phyloP scores from a whole-genome alignment of 2,797 vertebrate species.

The Intellagama lesueurii region DNA sequence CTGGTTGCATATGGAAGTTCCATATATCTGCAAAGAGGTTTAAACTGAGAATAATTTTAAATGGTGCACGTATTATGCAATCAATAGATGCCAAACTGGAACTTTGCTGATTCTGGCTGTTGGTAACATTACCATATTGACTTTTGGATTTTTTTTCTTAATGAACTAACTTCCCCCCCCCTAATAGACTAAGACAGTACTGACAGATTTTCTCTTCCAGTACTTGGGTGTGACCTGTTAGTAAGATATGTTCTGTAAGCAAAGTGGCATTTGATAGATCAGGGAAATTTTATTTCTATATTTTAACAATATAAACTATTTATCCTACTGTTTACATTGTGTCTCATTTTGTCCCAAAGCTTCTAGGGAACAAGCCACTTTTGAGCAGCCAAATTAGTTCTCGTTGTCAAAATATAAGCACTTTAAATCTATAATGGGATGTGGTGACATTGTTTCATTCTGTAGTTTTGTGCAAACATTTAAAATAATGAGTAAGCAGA shows the following conservation, averaged over 20 bases:
- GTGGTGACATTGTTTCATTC: neutral
- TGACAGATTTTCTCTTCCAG: neutral
- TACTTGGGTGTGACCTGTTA: neutral
- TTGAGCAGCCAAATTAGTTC: neutral
- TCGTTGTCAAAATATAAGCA: constrained; percentile 14
- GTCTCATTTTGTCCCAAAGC: neutral
- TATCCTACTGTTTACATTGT: constrained; percentile 10
- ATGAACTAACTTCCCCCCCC: neutral
- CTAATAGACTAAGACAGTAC: too few relatives aligned
- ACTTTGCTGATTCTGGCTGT: neutral
- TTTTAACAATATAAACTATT: neutral
- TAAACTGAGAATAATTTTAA: neutral
- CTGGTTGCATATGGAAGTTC: neutral
- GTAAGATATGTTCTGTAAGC: neutral
- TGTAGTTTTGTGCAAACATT: constrained; percentile 10
- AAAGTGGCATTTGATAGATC: neutral
- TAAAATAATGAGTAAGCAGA: constrained; percentile 24
- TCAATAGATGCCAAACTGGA: neutral
- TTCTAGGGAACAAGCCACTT: neutral
- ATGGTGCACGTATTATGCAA: neutral
- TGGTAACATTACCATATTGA: neutral
- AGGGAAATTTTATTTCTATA: neutral
- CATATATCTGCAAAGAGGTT: neutral
- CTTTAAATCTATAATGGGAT: neutral
- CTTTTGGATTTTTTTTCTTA: neutral